Base-by-base conservation (phyloP, 1,140 invertebrate genomes). In the Drosophila simulans region DNA sequence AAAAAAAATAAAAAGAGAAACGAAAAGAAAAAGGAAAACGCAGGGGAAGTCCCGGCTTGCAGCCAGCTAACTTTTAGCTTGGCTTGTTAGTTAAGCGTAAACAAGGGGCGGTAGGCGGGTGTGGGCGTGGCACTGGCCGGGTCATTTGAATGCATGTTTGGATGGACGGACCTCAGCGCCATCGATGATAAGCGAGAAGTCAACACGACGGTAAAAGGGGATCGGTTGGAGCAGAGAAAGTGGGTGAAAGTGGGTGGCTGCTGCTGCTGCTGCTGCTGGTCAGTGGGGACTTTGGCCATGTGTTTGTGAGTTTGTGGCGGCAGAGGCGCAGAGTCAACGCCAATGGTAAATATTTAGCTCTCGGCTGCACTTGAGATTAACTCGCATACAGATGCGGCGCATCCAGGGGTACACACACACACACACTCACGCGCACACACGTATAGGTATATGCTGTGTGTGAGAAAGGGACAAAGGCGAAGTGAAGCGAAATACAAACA, bases 281-380 rank as follows among this genome's bases (percentile, higher is more conserved):
- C 49, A 42, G 40, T 46, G 27, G 25, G 46, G 63, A 43, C 54
- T 37, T 15, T 35, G 53, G 54, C 39, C 37, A 25, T 64, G 62
- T 64, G 59, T 45, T 65, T 68, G 59, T 20, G 20, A 37, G 62
- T 52, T 39, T 65, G 64, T 45, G 64, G 46, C 35, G 39, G 54
- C 5, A 55, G 57, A 56, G 56, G 40, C 68, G 55, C 49, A 69
- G 53, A 60, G 68, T 63, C 63, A 75, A 66, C 69, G 77, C 63
- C 63, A 85, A 78, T 81, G 74, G 83, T 78, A 86, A 86, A 86
- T 86, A 86, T 86, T 86, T 88, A 86, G 79, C 83, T 86, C 83
- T 88, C 70, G 82, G 83, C 83, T 86, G 82, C 82, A 86, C 82
- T 86, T 86, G 82, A 86, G 82, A 86, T 86, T 83, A 86, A 86